These are phyloP conservation scores for Pseudomyrmex gracilis DNA, from an alignment of 1,140 invertebrate genomes.

Conservation along the genomic window DNA sequence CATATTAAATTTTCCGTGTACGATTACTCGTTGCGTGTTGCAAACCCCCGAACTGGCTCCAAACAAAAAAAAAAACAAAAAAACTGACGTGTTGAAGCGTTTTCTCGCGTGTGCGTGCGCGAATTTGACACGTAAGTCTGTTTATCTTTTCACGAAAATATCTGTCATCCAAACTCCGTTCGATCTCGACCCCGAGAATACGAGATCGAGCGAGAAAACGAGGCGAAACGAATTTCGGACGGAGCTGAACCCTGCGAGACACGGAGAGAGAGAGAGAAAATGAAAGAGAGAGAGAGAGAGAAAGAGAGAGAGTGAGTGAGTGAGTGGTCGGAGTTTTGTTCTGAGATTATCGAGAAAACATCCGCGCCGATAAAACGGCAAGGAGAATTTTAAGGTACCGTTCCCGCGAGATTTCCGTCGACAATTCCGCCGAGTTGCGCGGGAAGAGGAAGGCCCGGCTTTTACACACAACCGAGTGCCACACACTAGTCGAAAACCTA, in stretches of 20 bases:
- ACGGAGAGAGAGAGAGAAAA: too few relatives aligned
- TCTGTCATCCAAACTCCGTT: slow-evolving; percentile 25
- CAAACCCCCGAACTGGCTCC: slow-evolving; percentile 21
- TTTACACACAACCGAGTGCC: slow-evolving; percentile 24
- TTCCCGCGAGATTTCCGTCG: slow-evolving; percentile 48
- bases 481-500: slow-evolving; percentile 36
- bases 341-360: slow-evolving; percentile 58
- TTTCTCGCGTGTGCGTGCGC: not conserved
- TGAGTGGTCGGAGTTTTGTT: slow-evolving; percentile 30
- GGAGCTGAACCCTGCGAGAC: slow-evolving; percentile 51
- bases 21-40: not conserved
- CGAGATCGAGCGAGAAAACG: slow-evolving; percentile 32
- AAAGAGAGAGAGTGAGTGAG: too few relatives aligned
- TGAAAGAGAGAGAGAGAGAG: too few relatives aligned
- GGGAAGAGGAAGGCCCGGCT: not conserved
- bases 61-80: slow-evolving; percentile 15
- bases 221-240: slow-evolving; percentile 48
- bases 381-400: slow-evolving; percentile 31
- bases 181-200: slow-evolving; percentile 28
- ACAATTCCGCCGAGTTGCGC: slow-evolving; percentile 40
- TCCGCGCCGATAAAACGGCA: slow-evolving; percentile 49
- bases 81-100: not conserved
- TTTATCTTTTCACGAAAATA: slow-evolving; percentile 53
- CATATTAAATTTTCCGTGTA: not conserved
- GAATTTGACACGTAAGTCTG: slow-evolving; percentile 23